Percentiles rank a stretch among this genome's conserved stretches.
Evolutionary conservation across 64 coral and sea anemone species (phyloP).

Genomic region (Pachyseris speciosa): DNA sequence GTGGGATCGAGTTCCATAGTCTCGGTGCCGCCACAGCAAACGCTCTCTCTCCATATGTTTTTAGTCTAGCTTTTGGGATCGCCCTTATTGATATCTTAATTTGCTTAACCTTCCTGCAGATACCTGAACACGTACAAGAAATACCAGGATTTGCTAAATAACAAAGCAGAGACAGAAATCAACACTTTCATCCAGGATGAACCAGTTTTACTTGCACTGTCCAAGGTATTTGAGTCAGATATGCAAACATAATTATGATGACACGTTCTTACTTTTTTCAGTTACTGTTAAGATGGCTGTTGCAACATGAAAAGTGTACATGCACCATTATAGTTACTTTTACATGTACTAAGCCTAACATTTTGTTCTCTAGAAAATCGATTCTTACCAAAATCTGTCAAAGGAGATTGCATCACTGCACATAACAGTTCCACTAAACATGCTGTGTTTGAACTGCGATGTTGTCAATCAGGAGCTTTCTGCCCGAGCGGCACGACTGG

Average conservation of each 20-base stretch:
- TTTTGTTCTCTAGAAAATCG: constrained; percentile 77
- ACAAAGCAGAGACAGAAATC: constrained; percentile 99
- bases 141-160: constrained; percentile 96
- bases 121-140: constrained; percentile 97
- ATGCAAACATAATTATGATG: no score
- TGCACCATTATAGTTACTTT: no score
- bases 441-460: constrained; percentile 93
- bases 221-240: no score
- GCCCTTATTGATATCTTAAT: no score
- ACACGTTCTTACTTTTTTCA: background rate
- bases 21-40: no score
- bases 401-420: constrained; percentile 85
- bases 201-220: constrained; percentile 80
- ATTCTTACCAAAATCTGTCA: constrained; percentile 87
- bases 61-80: no score
- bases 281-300: no score
- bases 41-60: no score
- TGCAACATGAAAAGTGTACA: no score
- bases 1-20: no score
- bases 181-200: constrained; percentile 91
- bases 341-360: background rate
- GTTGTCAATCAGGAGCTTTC: constrained; percentile 94
- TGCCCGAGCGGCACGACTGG: constrained; percentile 73
- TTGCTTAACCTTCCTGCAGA: constrained; percentile 31
- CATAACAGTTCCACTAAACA: constrained; percentile 96